Base-by-base conservation (phyloP, 1,140 invertebrate genomes). In the Macrotrachela quadricornifera region DNA sequence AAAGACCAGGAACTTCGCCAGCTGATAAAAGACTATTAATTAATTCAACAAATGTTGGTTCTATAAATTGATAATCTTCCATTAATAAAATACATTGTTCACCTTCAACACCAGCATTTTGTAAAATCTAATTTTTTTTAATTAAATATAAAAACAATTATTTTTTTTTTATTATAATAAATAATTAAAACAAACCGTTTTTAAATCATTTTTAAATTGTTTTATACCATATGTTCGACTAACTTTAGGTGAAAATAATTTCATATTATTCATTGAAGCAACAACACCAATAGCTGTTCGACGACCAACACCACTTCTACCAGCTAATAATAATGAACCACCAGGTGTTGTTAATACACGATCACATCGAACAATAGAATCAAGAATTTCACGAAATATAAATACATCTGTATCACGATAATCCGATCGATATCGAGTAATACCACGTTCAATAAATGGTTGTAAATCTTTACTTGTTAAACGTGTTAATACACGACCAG, bases 61-160 rank as follows among this genome's bases (percentile, higher is more conserved):
- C 77, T 6, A 79, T 69, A 15, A 86, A 71, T 57, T 90, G 81
- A 62, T 83, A 79, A 59, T 91, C 85, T 62, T 92, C 85, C 1
- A 92, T 64, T 6, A 90, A 60, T 17, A 92, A 71, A 45, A 83
- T 73, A 6, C 78, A 77, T 59, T 78, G 73, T 64, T 87, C 78
- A 13, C 79, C 79, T 48, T 87, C 83, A 40, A 88, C 70, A 17
- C 80, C 84, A 16, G 81, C 78, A 14, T 70, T 60, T 66, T 85
- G 82, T 69, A 88, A 78, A 6, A 78, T 80, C 66, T 76, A 60
- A 49, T 58, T 60, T 37, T n/a, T 16, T 49, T 42, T 9, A 13
- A 21, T n/a, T n/a, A n/a, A n/a, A 30, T 4, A 30, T 4, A 30
- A 30, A 30, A 30, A 30, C 21, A 30, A 4, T 8, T 4, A 30